These are phyloP conservation scores for Daphoenositta chrysoptera DNA, from an alignment of 2,113 vertebrate genomes.

Conservation along the genomic window DNA sequence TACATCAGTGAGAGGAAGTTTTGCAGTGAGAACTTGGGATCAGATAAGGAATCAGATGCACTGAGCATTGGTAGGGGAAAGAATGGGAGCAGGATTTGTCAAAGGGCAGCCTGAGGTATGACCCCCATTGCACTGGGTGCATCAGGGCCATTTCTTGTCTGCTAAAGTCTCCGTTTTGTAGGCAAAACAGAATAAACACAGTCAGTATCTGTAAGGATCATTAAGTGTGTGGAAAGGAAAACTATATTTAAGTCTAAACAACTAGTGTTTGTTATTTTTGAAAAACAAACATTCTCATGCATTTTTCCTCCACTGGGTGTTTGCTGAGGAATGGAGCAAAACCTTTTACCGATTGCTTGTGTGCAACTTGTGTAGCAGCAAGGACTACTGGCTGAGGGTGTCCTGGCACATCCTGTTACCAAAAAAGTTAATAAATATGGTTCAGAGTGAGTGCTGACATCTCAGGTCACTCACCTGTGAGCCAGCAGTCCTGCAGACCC, in stretches of 20 bases:
- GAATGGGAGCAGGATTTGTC: background rate
- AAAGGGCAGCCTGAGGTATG: background rate
- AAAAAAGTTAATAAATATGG: background rate
- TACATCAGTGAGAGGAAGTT: background rate
- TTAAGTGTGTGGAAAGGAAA: background rate
- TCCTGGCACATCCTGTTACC: background rate
- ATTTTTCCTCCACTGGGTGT: background rate
- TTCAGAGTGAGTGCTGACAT: background rate
- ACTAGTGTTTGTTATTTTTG: background rate
- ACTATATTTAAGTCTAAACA: background rate
- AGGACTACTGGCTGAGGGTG: background rate
- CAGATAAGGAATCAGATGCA: background rate
- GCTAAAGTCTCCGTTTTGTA: background rate
- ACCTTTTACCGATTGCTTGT: accelerated
- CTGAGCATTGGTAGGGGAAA: background rate
- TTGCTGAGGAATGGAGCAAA: background rate
- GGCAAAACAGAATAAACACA: background rate
- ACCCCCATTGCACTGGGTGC: too few species aligned
- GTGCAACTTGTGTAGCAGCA: background rate
- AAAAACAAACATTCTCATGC: background rate
- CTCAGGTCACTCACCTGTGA: background rate
- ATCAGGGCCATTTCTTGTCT: background rate
- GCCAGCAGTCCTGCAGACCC: background rate
- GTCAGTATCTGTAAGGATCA: background rate
- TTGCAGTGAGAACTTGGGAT: background rate